phyloP scores from a whole-genome alignment of 2,797 vertebrate genomes.

The Gastrophryne carolinensis region DNA sequence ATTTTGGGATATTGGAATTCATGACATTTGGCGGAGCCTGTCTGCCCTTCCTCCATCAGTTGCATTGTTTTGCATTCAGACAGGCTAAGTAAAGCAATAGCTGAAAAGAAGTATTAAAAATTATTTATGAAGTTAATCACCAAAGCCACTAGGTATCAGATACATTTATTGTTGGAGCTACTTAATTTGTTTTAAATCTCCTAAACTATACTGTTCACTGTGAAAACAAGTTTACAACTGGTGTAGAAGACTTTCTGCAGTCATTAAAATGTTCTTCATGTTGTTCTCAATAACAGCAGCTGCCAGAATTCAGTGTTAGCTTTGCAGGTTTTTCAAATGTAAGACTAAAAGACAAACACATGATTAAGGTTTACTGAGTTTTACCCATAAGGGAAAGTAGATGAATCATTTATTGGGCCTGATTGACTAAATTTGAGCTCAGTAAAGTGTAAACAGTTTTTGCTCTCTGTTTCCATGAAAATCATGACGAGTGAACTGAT shows the following conservation, averaged over 20 bases:
- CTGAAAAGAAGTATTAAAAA: constrained; percentile 7
- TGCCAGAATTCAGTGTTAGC: constrained; percentile 10
- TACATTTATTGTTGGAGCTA: background rate
- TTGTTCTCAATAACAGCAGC: background rate
- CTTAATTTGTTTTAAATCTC: background rate
- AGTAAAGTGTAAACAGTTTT: too few species aligned
- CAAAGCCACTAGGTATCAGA: background rate
- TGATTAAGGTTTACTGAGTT: background rate
- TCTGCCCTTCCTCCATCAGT: background rate
- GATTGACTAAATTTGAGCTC: too few species aligned
- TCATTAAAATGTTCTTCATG: background rate
- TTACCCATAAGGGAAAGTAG: background rate
- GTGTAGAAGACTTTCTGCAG: background rate
- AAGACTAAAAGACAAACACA: background rate
- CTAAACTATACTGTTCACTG: constrained; percentile 21
- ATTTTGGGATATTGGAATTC: background rate
- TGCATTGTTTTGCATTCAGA: background rate
- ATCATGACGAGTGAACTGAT: too few species aligned
- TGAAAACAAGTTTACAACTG: constrained; percentile 25
- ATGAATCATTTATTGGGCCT: background rate
- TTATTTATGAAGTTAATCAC: background rate
- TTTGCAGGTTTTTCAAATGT: background rate
- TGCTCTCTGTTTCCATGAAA: too few species aligned
- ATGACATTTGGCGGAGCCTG: background rate
- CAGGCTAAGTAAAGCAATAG: background rate